phyloP scores from a whole-genome alignment of 2,797 vertebrate genomes.

The Ptychadena robeensis region DNA sequence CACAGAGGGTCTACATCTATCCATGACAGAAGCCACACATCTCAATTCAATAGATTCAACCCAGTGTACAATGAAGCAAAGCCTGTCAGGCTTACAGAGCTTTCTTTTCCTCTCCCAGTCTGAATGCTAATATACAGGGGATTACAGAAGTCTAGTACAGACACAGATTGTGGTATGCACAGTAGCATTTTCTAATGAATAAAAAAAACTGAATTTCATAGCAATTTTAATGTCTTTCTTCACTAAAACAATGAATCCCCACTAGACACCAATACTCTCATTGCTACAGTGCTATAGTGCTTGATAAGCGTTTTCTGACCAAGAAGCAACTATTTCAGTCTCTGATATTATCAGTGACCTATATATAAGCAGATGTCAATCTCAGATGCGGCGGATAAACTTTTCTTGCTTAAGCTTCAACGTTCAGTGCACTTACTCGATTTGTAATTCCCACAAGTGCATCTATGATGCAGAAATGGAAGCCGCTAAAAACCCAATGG shows the following conservation, averaged over 20 bases:
- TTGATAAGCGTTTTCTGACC: not conserved
- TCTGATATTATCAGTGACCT: conserved; percentile 12
- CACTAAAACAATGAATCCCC: not conserved
- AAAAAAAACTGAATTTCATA: not conserved
- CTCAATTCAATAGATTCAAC: no score
- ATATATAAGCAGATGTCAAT: conserved; percentile 37
- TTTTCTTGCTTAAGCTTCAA: conserved; percentile 30
- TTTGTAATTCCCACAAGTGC: conserved; percentile 11
- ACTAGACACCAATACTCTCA: not conserved
- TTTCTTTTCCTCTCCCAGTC: no score
- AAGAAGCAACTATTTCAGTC: not conserved
- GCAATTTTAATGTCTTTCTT: not conserved
- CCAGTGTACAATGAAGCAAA: no score
- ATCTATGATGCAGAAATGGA: not conserved
- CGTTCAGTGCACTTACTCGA: not conserved
- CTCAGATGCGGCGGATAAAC: conserved; percentile 16
- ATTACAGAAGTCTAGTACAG: no score
- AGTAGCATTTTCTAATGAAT: not conserved
- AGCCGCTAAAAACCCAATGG: not conserved
- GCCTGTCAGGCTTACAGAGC: no score
- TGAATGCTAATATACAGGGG: no score
- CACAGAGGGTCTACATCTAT: no score
- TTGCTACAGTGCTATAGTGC: not conserved
- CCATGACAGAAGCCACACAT: no score
- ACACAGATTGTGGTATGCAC: not conserved